Evolutionary conservation across 2,113 vertebrate species (phyloP).

Genomic region (Lophura nycthemera): DNA sequence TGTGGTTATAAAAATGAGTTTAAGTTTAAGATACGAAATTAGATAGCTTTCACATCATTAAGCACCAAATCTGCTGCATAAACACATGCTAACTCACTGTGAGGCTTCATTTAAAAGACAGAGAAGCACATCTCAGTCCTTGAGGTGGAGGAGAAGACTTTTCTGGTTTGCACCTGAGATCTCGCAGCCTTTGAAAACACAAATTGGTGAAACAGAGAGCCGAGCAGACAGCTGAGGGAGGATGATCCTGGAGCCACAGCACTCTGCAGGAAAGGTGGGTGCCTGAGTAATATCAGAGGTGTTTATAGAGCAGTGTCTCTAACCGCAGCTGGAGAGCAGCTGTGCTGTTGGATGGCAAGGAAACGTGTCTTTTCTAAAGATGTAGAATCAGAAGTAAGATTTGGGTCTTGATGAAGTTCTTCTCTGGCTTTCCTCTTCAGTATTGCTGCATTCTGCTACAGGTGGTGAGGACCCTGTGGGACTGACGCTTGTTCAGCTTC

Average conservation of each 20-base stretch:
- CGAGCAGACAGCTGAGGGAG: neutral
- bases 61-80: neutral
- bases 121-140: neutral
- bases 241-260: neutral
- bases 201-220: neutral
- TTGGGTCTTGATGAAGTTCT: neutral
- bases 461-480: neutral
- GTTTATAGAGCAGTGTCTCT: neutral
- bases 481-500: neutral
- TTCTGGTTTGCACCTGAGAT: neutral
- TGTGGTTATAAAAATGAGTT: neutral
- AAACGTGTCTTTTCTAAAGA: rapidly evolving
- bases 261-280: neutral
- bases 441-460: neutral
- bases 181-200: neutral
- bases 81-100: neutral
- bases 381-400: neutral
- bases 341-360: too few relatives aligned
- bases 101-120: neutral
- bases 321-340: neutral
- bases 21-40: neutral
- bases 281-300: neutral
- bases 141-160: neutral
- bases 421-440: neutral
- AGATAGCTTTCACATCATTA: neutral